phyloP scores from a whole-genome alignment of 2,113 vertebrate genomes.

The Microcebus tavaratra region DNA sequence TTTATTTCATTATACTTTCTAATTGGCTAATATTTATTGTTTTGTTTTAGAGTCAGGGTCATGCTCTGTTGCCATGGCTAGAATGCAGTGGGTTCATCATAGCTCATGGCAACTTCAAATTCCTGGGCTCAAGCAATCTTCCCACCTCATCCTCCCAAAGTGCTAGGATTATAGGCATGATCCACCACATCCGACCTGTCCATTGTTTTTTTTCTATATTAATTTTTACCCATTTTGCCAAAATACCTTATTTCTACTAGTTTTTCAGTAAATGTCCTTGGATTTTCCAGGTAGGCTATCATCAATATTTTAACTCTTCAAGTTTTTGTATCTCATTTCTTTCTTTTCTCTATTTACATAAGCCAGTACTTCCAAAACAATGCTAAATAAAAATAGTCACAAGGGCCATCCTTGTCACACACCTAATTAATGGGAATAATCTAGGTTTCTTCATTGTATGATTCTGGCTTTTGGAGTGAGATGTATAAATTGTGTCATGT shows the following conservation, averaged over 20 bases:
- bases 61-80: no score
- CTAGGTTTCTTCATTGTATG: neutral
- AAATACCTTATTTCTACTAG: slow-evolving; percentile 18
- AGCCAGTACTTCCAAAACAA: slow-evolving; percentile 22
- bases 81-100: no score
- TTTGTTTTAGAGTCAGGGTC: no score
- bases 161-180: no score
- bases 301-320: slow-evolving; percentile 45
- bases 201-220: neutral
- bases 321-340: neutral
- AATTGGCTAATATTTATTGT: neutral
- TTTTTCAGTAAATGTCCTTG: neutral
- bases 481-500: neutral
- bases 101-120: no score
- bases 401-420: neutral
- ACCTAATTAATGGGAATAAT: slow-evolving; percentile 39
- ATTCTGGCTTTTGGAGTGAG: slow-evolving; percentile 3
- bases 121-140: no score
- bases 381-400: neutral
- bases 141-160: no score
- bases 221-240: slow-evolving; percentile 29
- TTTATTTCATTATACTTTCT: slow-evolving; percentile 26
- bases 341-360: neutral
- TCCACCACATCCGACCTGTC: no score
- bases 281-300: neutral